A percentile compares a stretch with the other conserved stretches of the same genome.
These are phyloP conservation scores for Rhegmatorhina hoffmannsi DNA, from an alignment of 2,113 vertebrate genomes.

Conservation along the genomic window DNA sequence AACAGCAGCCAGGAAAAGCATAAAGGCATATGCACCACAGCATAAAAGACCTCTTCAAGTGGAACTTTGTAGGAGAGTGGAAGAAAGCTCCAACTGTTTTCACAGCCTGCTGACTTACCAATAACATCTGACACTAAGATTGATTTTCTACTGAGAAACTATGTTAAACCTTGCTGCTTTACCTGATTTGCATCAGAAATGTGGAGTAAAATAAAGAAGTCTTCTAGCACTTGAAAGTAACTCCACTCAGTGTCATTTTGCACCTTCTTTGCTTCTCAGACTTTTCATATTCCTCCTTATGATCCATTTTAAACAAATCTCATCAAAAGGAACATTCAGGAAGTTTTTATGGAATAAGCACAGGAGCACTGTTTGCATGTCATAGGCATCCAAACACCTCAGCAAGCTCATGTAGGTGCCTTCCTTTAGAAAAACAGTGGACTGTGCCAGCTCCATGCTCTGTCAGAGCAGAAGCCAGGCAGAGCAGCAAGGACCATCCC, in stretches of 20 bases:
- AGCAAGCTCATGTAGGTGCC: not conserved
- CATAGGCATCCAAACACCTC: not conserved
- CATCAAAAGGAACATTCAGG: not conserved
- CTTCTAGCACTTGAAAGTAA: not conserved
- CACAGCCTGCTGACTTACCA: not conserved
- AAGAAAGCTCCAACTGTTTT: not conserved
- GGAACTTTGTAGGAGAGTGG: not conserved
- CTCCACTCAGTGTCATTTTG: not conserved
- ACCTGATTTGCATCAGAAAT: not conserved
- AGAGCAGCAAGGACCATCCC: accelerated
- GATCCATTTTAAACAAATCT: not conserved
- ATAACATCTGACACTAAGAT: not conserved
- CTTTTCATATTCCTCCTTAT: not conserved
- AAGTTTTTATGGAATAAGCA: not conserved
- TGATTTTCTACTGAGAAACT: not conserved
- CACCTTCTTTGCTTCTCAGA: not conserved
- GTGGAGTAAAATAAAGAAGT: not conserved
- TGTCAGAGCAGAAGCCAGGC: not conserved
- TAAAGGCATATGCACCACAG: not conserved
- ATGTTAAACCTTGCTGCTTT: not conserved
- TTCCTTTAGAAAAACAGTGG: not conserved
- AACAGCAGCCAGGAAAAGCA: not conserved
- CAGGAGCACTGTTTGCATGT: not conserved
- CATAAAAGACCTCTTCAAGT: not conserved
- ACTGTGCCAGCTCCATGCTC: not conserved